Conservation (phyloP, 2,797 vertebrate genomes). For the Pagetopsis macropterus region DNA sequence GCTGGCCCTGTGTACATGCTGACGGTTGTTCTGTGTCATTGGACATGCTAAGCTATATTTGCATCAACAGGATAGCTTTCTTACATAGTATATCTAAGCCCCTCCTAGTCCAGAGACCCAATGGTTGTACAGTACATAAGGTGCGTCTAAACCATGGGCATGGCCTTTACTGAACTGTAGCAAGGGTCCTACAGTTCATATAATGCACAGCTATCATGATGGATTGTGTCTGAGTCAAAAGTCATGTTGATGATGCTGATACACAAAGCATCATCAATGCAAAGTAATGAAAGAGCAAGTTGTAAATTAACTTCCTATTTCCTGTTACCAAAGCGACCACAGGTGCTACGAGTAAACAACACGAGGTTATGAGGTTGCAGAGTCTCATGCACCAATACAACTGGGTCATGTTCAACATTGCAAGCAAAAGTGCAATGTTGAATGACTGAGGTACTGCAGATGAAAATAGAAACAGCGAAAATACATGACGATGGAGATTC, state of each 20-base stretch:
- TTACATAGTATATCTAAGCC: slow-evolving; percentile 24
- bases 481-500: neutral
- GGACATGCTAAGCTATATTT: slow-evolving; percentile 60
- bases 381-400: neutral
- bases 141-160: neutral
- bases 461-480: neutral
- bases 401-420: slow-evolving; percentile 1
- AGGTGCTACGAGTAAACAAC: slow-evolving; percentile 35
- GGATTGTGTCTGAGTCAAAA: neutral
- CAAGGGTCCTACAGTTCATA: neutral
- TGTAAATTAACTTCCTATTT: slow-evolving; percentile 36
- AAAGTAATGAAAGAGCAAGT: slow-evolving; percentile 2
- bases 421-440: slow-evolving; percentile 1
- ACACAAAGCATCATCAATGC: neutral
- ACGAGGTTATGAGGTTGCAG: neutral
- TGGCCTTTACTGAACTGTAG: neutral
- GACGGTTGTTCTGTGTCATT: slow-evolving; percentile 31
- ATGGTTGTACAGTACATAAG: neutral
- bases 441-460: neutral
- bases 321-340: slow-evolving; percentile 42
- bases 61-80: slow-evolving; percentile 27
- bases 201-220: slow-evolving; percentile 3
- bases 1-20: neutral
- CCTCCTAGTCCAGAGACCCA: slow-evolving; percentile 10
- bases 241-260: neutral